phyloP scores from a whole-genome alignment of 2,797 vertebrate species.

The Chrysocyon brachyurus region DNA sequence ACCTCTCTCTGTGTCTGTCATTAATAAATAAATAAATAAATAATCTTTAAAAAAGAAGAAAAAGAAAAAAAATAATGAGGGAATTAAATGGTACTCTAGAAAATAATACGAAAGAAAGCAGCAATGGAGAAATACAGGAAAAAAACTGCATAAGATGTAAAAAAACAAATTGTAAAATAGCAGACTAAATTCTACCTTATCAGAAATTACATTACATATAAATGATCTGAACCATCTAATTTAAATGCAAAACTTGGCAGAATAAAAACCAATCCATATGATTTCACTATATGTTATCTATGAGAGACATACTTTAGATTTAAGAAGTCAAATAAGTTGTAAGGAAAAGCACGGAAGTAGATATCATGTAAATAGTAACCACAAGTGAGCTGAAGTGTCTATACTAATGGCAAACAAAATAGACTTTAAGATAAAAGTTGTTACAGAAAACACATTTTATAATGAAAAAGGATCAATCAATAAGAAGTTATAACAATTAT shows the following conservation, averaged over 20 bases:
- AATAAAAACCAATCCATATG: neutral
- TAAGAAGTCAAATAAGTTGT: neutral
- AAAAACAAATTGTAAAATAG: neutral
- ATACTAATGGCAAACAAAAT: neutral
- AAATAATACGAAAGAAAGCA: neutral
- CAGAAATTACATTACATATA: neutral
- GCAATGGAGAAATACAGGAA: neutral
- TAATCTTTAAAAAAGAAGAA: too few relatives aligned
- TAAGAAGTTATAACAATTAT: neutral
- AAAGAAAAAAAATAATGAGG: neutral
- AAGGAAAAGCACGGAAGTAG: neutral
- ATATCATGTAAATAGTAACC: neutral
- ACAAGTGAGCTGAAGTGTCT: neutral
- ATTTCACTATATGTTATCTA: neutral
- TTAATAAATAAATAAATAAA: too few relatives aligned
- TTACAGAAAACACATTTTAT: neutral
- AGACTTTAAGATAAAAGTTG: neutral
- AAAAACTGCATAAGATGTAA: neutral
- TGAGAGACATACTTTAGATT: neutral
- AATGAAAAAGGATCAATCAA: neutral
- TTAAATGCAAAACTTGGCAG: neutral
- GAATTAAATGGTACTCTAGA: neutral
- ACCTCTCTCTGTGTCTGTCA: too few relatives aligned
- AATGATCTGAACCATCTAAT: neutral
- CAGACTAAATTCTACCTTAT: neutral